A percentile compares a stretch with the other conserved stretches of the same genome.
Evolutionary conservation across 2,797 vertebrate genomes (phyloP).

Genomic region (Cyclopterus lumpus): DNA sequence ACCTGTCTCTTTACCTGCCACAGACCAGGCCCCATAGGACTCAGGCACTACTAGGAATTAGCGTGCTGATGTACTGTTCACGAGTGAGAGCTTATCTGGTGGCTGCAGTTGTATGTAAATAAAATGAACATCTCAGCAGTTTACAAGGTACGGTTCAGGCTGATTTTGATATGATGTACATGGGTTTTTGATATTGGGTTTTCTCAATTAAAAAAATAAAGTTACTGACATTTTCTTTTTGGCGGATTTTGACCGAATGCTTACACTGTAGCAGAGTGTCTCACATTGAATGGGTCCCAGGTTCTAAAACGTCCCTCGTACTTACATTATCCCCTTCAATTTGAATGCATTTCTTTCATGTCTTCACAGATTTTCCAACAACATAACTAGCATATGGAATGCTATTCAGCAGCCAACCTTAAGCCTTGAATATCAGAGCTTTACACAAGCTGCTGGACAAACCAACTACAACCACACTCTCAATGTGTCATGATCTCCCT

Average conservation of each 20-base stretch:
- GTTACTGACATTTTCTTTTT: not conserved
- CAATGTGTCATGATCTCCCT: not conserved
- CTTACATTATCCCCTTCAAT: not conserved
- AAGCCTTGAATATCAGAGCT: not conserved
- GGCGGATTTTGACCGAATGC: not conserved
- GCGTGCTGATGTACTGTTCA: slow-evolving; percentile 18
- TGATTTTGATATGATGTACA: not conserved
- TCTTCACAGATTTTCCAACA: not conserved
- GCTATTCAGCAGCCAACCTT: not conserved
- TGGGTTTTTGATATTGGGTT: slow-evolving; percentile 11
- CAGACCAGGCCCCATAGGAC: slow-evolving; percentile 61
- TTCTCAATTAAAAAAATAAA: not conserved
- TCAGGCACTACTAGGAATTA: slow-evolving; percentile 53
- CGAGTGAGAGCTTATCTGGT: slow-evolving; percentile 40
- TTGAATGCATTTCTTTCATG: not conserved
- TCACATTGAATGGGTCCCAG: not conserved
- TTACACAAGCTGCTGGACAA: not conserved
- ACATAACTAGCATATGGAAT: not conserved
- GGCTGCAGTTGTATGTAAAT: slow-evolving; percentile 39
- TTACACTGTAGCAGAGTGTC: not conserved
- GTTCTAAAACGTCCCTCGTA: not conserved
- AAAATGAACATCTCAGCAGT: slow-evolving; percentile 27
- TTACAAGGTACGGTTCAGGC: slow-evolving; percentile 5
- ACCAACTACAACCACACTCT: not conserved
- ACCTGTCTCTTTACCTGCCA: slow-evolving; percentile 72